These are phyloP conservation scores for Amphipoea lucens DNA, from an alignment of 2,888 invertebrate genomes.

Conservation along the genomic window DNA sequence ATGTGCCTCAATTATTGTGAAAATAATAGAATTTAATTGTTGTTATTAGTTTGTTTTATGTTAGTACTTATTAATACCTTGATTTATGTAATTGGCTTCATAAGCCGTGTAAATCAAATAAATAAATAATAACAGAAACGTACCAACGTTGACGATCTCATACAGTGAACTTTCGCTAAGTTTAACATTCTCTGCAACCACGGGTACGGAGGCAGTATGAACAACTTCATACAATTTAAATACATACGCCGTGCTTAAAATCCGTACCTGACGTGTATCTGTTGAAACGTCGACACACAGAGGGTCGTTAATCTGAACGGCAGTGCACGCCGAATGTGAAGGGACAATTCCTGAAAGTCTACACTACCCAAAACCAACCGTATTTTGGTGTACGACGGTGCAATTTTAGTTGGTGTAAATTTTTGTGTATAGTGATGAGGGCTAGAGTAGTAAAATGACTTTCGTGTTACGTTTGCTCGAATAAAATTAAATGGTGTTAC, in stretches of 20 bases:
- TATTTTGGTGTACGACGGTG: neutral
- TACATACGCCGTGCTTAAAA: slow-evolving; percentile 34
- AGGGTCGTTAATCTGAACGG: slow-evolving; percentile 59
- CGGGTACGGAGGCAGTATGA: neutral
- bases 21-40: too few species aligned
- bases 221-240: slow-evolving; percentile 28
- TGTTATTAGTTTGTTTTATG: too few species aligned
- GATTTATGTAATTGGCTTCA: too few species aligned
- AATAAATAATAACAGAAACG: neutral
- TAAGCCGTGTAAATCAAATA: too few species aligned
- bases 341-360: slow-evolving; percentile 27
- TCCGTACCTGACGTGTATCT: slow-evolving; percentile 43
- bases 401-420: slow-evolving; percentile 5
- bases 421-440: slow-evolving; percentile 13
- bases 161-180: neutral
- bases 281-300: slow-evolving; percentile 39
- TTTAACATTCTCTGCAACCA: slow-evolving; percentile 16
- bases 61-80: too few species aligned
- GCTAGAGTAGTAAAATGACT: slow-evolving; percentile 45
- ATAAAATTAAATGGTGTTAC: slow-evolving; percentile 45
- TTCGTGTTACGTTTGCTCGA: slow-evolving; percentile 25
- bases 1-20: too few species aligned
- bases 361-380: slow-evolving; percentile 25
- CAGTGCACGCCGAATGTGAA: slow-evolving; percentile 39
- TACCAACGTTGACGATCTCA: neutral